Percentiles rank a stretch among this genome's conserved stretches.
Evolutionary conservation across 2,888 invertebrate genomes (phyloP).

Genomic region (Brenthis ino): DNA sequence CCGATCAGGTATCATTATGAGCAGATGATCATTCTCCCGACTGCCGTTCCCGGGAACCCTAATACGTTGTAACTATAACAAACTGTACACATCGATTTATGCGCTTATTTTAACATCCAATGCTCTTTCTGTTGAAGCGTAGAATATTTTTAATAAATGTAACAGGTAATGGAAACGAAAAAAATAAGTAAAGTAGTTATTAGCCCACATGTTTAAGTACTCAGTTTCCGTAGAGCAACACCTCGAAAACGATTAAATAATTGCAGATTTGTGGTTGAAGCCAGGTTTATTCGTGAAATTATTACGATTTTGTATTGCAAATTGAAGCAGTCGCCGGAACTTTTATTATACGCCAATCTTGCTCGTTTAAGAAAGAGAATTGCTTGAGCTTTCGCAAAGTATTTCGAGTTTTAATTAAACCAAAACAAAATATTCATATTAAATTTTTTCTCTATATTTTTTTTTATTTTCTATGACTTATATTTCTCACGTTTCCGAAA

Average conservation of each 20-base stretch:
- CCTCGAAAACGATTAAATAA: conserved; percentile 76
- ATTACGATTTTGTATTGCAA: conserved; percentile 47
- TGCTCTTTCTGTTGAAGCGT: conserved; percentile 39
- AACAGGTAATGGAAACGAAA: conserved; percentile 10
- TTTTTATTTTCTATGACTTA: too few relatives aligned
- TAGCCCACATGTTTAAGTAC: conserved; percentile 42
- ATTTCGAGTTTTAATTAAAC: conserved; percentile 3
- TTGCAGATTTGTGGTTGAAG: conserved; percentile 68
- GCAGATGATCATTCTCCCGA: conserved; percentile 73
- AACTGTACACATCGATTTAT: conserved; percentile 41
- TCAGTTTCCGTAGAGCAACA: conserved; percentile 69
- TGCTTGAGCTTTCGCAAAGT: neutral
- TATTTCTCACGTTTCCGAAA: too few relatives aligned
- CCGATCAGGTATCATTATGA: conserved; percentile 50
- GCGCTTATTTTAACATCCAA: conserved; percentile 46
- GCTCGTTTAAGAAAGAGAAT: neutral
- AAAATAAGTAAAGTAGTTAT: neutral
- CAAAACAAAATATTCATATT: neutral
- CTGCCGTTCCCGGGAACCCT: conserved; percentile 70
- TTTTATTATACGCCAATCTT: conserved; percentile 51
- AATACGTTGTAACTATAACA: conserved; percentile 59
- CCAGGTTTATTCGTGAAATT: conserved; percentile 66
- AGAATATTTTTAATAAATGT: neutral
- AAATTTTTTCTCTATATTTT: too few relatives aligned
- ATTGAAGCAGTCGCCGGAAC: conserved; percentile 66